A percentile compares a stretch with the other conserved stretches of the same genome.
Conservation (phyloP, 2,888 invertebrate genomes). For the Drosophila emarginata region DNA sequence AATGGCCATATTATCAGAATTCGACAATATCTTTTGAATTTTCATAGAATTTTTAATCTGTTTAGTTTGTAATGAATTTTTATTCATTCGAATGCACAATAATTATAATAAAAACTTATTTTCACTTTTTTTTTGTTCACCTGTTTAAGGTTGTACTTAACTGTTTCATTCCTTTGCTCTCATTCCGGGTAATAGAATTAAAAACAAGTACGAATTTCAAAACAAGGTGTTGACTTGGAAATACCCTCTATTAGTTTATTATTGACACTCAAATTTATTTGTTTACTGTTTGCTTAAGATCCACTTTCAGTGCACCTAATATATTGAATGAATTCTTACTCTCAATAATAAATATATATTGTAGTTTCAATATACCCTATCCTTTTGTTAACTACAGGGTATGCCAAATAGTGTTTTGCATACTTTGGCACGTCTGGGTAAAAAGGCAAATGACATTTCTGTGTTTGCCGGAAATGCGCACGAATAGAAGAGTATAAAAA, state of each 20-base stretch:
- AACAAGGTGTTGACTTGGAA: neutral
- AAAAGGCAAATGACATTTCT: slow-evolving; percentile 41
- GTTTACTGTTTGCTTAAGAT: neutral
- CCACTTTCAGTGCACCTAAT: no score
- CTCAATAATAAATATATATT: no score
- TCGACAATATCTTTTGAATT: no score
- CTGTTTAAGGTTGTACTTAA: neutral
- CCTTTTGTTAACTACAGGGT: neutral
- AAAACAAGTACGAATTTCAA: neutral
- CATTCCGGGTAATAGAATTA: neutral
- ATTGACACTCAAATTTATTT: neutral
- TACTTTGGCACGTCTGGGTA: slow-evolving; percentile 40
- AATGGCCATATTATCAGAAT: no score
- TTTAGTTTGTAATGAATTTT: no score
- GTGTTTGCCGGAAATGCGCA: slow-evolving; percentile 39
- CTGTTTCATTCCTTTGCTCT: neutral
- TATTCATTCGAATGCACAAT: neutral
- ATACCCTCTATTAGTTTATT: neutral
- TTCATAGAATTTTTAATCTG: no score
- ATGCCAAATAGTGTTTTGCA: slow-evolving; percentile 22
- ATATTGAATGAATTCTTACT: no score
- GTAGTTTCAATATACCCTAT: neutral
- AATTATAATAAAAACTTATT: neutral
- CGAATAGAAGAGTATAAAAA: neutral
- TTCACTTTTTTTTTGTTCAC: neutral